Conservation (phyloP, 2,113 vertebrate species). For the Corapipo altera region DNA sequence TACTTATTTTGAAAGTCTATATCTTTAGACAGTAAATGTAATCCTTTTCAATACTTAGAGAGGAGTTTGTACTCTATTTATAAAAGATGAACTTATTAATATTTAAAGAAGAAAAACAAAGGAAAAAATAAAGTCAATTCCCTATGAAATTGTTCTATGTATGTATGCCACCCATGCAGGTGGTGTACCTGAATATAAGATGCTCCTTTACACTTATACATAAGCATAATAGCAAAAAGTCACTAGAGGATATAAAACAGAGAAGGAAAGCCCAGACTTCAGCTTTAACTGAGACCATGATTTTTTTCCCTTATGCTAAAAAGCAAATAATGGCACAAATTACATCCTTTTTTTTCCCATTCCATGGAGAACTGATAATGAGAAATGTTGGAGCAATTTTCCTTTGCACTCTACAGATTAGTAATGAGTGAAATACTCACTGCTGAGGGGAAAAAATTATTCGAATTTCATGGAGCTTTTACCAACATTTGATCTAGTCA, state of each 20-base stretch:
- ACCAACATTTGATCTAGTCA: background rate
- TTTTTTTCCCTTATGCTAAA: background rate
- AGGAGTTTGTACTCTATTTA: background rate
- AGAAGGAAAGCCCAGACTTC: background rate
- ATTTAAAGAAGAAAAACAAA: constrained; percentile 26
- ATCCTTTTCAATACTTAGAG: background rate
- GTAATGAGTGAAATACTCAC: background rate
- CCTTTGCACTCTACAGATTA: background rate
- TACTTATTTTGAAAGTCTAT: background rate
- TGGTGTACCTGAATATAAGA: background rate
- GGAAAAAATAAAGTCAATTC: background rate
- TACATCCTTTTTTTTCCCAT: background rate
- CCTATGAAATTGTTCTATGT: background rate
- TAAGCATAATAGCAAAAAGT: background rate
- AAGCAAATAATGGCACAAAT: background rate
- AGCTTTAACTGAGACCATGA: background rate
- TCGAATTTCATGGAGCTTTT: background rate
- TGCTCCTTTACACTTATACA: background rate
- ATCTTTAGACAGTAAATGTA: background rate
- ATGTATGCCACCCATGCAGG: background rate
- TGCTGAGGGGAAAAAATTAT: background rate
- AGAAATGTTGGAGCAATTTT: background rate
- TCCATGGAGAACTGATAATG: background rate
- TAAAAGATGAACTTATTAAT: background rate
- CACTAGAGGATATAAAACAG: background rate